Evolutionary conservation across 2,888 invertebrate genomes (phyloP).

Genomic region (Abrostola triplasia): DNA sequence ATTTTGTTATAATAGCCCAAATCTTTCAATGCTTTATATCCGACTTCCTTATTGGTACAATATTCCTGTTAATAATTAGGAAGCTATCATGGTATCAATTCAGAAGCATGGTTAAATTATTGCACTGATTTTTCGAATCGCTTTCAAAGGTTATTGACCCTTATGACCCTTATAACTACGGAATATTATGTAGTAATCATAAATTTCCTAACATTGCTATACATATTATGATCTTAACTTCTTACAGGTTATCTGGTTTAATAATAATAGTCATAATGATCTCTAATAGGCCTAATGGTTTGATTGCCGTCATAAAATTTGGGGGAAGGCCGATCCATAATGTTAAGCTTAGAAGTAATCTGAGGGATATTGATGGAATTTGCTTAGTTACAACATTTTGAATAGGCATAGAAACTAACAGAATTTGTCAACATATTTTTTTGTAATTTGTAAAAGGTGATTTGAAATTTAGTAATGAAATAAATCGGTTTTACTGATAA

Average conservation of each 20-base stretch:
- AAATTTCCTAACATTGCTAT: conserved; percentile 66
- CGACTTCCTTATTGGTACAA: too few species aligned
- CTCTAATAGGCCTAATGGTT: conserved; percentile 78
- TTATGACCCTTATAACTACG: conserved; percentile 21
- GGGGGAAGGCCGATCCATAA: conserved; percentile 51
- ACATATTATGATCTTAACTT: conserved; percentile 67
- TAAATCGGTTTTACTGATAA: too few species aligned
- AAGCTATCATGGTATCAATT: too few species aligned
- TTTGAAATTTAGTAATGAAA: too few species aligned
- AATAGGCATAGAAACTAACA: too few species aligned
- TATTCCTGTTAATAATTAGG: too few species aligned
- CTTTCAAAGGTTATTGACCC: conserved; percentile 33
- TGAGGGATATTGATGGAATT: conserved; percentile 70
- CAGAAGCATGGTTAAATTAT: too few species aligned
- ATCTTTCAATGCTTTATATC: too few species aligned
- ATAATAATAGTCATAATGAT: conserved; percentile 75
- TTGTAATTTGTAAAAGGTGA: too few species aligned
- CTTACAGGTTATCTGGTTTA: conserved; percentile 63
- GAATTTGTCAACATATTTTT: too few species aligned
- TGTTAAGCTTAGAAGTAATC: conserved; percentile 41
- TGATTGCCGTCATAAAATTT: conserved; percentile 81
- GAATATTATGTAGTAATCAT: conserved; percentile 23
- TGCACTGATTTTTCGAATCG: conserved; percentile 28
- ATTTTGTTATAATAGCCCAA: conserved; percentile 1
- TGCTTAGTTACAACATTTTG: conserved; percentile 59